Evolutionary conservation across 1,140 invertebrate genomes (phyloP).

Genomic region (Pogonognathellus flavescens): DNA sequence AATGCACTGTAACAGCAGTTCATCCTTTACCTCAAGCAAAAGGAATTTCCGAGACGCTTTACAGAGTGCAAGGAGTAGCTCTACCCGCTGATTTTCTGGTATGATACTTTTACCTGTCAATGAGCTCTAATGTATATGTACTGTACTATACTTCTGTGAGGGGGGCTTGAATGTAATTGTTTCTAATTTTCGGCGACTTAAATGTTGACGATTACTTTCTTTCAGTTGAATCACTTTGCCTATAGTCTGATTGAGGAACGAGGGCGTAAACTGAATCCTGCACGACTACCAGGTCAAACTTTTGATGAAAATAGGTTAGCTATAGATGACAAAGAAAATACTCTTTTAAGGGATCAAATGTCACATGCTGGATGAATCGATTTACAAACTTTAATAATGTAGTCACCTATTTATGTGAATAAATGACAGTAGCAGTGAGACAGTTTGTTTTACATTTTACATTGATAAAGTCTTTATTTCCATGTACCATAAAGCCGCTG

Average conservation of each 20-base stretch:
- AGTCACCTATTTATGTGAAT: not conserved
- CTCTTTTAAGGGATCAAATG: not conserved
- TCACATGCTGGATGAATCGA: not conserved
- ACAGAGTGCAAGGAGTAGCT: conserved; percentile 91
- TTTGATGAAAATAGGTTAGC: not conserved
- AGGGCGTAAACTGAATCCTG: conserved; percentile 76
- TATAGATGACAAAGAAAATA: not conserved
- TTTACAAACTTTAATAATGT: not conserved
- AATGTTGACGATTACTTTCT: conserved; percentile 10
- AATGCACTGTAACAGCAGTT: conserved; percentile 80
- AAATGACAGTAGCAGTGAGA: not conserved
- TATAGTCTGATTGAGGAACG: conserved; percentile 82
- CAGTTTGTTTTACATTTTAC: not conserved
- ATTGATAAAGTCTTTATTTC: conserved; percentile 34
- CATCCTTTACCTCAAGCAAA: conserved; percentile 72
- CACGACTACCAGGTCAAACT: conserved; percentile 56
- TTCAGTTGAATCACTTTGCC: conserved; percentile 83
- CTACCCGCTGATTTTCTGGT: conserved; percentile 81
- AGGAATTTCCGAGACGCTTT: conserved; percentile 75
- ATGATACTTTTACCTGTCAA: no score
- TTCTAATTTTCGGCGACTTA: conserved; percentile 10
- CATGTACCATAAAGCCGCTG: not conserved
- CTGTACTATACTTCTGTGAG: no score
- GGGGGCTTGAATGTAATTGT: no score
- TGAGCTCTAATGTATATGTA: no score